Percentiles rank a stretch among this genome's conserved stretches.
phyloP scores from a whole-genome alignment of 2,113 vertebrate species.

The Gymnogyps californianus region DNA sequence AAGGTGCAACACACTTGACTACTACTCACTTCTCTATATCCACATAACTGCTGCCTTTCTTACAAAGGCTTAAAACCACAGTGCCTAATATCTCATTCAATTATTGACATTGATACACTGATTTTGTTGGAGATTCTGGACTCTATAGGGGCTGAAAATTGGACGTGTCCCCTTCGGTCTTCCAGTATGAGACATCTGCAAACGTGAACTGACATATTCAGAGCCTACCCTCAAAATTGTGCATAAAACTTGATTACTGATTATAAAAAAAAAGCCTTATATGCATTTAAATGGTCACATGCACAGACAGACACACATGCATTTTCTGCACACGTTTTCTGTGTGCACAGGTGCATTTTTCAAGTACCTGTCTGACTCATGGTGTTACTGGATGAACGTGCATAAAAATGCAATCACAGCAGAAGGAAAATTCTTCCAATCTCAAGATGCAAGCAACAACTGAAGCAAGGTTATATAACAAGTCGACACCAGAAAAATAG shows the following conservation, averaged over 20 bases:
- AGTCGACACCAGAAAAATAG: background rate
- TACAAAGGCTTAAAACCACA: background rate
- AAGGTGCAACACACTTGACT: background rate
- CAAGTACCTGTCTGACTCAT: background rate
- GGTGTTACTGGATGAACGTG: background rate
- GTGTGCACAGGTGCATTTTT: background rate
- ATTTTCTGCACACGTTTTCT: background rate
- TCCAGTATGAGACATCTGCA: background rate
- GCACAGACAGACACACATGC: background rate
- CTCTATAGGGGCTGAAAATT: rapidly evolving
- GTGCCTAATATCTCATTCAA: background rate
- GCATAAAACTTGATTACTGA: background rate
- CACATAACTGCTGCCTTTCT: background rate
- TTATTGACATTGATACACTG: too few species aligned
- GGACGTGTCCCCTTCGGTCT: rapidly evolving
- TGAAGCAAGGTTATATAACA: background rate
- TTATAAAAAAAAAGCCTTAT: background rate
- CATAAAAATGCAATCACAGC: background rate
- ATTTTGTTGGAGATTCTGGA: background rate
- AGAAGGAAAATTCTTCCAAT: background rate
- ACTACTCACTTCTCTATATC: rapidly evolving
- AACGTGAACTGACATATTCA: background rate
- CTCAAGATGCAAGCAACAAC: background rate
- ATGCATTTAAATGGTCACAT: background rate
- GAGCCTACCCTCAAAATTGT: background rate